Evolutionary conservation across 2,888 invertebrate genomes (phyloP).

Genomic region (Branchellion lobata): DNA sequence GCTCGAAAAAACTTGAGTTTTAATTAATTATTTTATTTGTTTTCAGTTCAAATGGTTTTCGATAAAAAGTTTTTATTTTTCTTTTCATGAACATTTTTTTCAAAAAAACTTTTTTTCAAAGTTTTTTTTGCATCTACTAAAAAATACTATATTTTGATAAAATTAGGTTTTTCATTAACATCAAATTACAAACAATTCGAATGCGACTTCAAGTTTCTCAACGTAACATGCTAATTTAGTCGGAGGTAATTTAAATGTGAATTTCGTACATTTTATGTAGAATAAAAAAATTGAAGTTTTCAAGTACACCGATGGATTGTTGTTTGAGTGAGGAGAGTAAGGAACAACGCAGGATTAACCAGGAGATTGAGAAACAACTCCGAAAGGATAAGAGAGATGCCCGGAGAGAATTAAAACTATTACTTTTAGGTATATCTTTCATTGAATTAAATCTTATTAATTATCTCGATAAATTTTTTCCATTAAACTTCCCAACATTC

Average conservation of each 20-base stretch:
- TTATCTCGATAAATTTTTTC: neutral
- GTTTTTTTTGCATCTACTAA: too few relatives aligned
- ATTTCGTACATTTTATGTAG: slow-evolving; percentile 12
- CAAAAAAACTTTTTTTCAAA: too few relatives aligned
- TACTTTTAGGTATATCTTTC: slow-evolving; percentile 81
- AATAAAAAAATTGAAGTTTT: slow-evolving; percentile 8
- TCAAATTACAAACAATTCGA: too few relatives aligned
- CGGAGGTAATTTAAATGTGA: slow-evolving; percentile 1
- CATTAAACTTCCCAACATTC: neutral
- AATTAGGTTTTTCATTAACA: too few relatives aligned
- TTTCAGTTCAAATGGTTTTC: too few relatives aligned
- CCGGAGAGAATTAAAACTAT: slow-evolving; percentile 86
- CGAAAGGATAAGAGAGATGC: slow-evolving; percentile 99
- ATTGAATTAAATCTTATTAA: too few relatives aligned
- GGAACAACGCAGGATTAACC: slow-evolving; percentile 99
- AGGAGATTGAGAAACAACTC: slow-evolving; percentile 99
- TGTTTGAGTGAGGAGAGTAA: slow-evolving; percentile 99
- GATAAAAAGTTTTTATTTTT: too few relatives aligned
- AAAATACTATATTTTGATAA: too few relatives aligned
- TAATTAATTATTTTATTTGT: too few relatives aligned
- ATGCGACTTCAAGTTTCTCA: slow-evolving; percentile 7
- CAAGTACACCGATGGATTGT: slow-evolving; percentile 82
- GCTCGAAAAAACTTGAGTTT: too few relatives aligned
- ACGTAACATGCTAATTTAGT: slow-evolving; percentile 12
- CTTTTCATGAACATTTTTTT: too few relatives aligned